phyloP scores from a whole-genome alignment of 2,113 vertebrate species.

The Phrynocephalus versicolor region DNA sequence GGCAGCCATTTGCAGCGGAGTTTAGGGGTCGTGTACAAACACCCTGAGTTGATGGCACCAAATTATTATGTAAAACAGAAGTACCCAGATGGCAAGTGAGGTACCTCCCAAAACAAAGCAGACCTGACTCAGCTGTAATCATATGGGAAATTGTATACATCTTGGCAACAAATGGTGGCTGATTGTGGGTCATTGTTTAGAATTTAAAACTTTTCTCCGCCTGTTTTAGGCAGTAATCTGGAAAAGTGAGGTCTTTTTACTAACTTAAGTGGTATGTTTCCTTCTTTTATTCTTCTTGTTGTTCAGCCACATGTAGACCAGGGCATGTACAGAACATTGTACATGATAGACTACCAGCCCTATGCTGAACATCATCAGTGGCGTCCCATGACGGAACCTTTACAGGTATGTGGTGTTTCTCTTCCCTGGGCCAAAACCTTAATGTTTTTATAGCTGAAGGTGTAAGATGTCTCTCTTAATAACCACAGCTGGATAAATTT shows the following conservation, averaged over 20 bases:
- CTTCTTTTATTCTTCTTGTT: background rate
- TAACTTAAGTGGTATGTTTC: background rate
- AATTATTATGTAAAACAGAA: no score
- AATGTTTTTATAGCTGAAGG: background rate
- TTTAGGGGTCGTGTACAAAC: no score
- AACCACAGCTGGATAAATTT: no score
- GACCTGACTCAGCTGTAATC: no score
- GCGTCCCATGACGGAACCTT: background rate
- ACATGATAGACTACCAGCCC: conserved; percentile 53
- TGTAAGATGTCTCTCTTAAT: background rate
- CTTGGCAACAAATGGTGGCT: no score
- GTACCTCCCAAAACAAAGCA: no score
- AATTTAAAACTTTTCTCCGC: background rate
- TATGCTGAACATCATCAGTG: rapidly evolving
- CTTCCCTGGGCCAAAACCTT: background rate
- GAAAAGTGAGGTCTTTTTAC: background rate
- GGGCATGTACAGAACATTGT: conserved; percentile 54
- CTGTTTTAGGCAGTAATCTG: background rate
- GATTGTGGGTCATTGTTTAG: no score
- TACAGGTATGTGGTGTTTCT: background rate
- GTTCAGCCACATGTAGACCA: conserved; percentile 47
- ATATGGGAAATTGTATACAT: no score
- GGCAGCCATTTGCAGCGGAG: no score
- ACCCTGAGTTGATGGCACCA: no score
- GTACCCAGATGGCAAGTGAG: no score